Evolutionary conservation across 2,113 vertebrate genomes (phyloP).

Genomic region (Mormyrus iriodes): DNA sequence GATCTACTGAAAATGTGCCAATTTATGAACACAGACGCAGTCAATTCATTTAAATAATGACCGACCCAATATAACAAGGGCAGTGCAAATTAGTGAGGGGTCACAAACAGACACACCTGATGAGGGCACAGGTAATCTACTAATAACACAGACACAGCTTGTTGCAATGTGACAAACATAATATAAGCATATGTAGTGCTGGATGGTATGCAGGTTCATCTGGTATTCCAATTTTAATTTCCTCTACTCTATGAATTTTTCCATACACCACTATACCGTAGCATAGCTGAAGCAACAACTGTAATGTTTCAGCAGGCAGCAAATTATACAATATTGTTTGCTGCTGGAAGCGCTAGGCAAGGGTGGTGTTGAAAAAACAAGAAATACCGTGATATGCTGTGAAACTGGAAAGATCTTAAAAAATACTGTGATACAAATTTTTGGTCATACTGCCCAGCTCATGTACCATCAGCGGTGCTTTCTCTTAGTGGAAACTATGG

Average conservation of each 20-base stretch:
- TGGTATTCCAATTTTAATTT: background rate
- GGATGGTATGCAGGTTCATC: background rate
- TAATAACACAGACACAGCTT: background rate
- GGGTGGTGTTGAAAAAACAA: background rate
- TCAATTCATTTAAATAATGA: background rate
- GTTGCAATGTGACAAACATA: background rate
- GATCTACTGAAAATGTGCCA: background rate
- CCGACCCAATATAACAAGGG: background rate
- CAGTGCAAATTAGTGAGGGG: background rate
- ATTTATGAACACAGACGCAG: background rate
- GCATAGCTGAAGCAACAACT: background rate
- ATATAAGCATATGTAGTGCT: background rate
- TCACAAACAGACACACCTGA: background rate
- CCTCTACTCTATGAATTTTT: background rate
- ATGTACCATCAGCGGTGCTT: background rate
- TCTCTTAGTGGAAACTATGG: background rate
- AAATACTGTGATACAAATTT: background rate
- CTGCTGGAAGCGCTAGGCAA: background rate
- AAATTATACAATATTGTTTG: background rate
- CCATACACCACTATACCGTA: background rate
- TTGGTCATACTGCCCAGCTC: background rate
- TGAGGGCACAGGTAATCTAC: background rate
- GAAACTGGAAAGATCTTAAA: background rate
- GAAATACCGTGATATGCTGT: background rate
- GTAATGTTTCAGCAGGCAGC: background rate